phyloP scores from a whole-genome alignment of 1,140 invertebrate genomes.

The Trichonephila clavata region DNA sequence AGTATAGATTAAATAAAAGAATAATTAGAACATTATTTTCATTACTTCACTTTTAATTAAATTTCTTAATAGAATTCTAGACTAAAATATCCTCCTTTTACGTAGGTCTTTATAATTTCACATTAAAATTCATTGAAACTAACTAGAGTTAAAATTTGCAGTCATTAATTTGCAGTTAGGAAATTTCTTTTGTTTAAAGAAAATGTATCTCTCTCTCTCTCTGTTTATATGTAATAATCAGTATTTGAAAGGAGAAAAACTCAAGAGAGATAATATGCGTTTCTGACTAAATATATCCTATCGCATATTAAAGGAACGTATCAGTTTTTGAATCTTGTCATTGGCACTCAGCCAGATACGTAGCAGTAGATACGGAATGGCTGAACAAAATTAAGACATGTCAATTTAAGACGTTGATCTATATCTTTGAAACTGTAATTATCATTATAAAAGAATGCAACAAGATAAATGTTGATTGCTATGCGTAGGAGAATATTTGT shows the following conservation, averaged over 20 bases:
- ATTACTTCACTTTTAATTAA: no score
- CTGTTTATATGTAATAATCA: neutral
- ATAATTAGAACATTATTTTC: no score
- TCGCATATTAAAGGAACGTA: neutral
- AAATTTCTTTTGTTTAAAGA: neutral
- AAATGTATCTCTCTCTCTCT: neutral
- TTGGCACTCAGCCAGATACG: neutral
- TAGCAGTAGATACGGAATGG: neutral
- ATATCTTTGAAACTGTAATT: constrained; percentile 12
- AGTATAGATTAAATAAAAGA: no score
- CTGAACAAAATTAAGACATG: constrained; percentile 9
- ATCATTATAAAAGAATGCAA: constrained; percentile 2
- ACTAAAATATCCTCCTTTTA: no score
- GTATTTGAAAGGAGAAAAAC: neutral
- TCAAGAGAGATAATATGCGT: neutral
- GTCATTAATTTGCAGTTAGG: neutral
- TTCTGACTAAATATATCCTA: neutral
- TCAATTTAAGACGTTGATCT: neutral
- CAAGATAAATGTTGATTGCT: neutral
- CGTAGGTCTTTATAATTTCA: neutral
- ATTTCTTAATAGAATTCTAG: no score
- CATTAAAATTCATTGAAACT: neutral
- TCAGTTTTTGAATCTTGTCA: neutral
- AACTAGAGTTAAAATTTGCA: neutral
- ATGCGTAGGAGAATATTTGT: neutral